Base-by-base conservation (phyloP, 1,140 invertebrate genomes). In the Papilio polytes region DNA sequence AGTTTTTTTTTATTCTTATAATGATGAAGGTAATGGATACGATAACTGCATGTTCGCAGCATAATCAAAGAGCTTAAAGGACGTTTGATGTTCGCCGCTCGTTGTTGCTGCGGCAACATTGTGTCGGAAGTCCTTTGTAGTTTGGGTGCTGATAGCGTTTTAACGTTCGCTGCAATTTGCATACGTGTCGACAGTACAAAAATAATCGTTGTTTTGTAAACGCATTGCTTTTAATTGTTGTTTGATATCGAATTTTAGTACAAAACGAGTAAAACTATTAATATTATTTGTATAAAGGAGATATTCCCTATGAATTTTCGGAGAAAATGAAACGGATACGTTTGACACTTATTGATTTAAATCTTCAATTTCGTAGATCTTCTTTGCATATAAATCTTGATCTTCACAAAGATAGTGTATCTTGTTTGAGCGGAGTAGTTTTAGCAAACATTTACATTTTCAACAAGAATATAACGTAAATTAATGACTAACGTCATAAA, bases 1-100 rank as follows among this genome's bases (percentile, higher is more conserved):
- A 20, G 3, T 56, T 20, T 56, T n/a, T 53, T 56, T 56, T 20
- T 20, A 56, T 4, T 56, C 0, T 70, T 70, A 36, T 36, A 70
- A 31, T 70, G 22, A 70, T 31, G 63, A 15, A 70, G 63, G 63
- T 70, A 70, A 70, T 70, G 26, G 63, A 70, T 70, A 70, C 63
- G 63, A 70, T 70, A 70, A 70, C 63, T 70, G 26, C 26, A 70
- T 18, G 22, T 70, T 26, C 63, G 26, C 63, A 70, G 22, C 22
- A 70, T 70, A 70, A 70, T 70, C 63, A 70, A 70, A 70, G 63
- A 70, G 26, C 4, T 31, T 70, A 70, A 70, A 70, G 63, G 4
- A 1, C 26, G 63, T 70, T 70, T 70, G 63, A 31, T 31, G 63
- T 70, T 70, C 26, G 63, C 26, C 22, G 22, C 63, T 12, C 26